Percentiles rank a stretch among this genome's conserved stretches.
These are phyloP conservation scores for Holotrichia oblita DNA, from an alignment of 1,140 invertebrate species.

Conservation along the genomic window DNA sequence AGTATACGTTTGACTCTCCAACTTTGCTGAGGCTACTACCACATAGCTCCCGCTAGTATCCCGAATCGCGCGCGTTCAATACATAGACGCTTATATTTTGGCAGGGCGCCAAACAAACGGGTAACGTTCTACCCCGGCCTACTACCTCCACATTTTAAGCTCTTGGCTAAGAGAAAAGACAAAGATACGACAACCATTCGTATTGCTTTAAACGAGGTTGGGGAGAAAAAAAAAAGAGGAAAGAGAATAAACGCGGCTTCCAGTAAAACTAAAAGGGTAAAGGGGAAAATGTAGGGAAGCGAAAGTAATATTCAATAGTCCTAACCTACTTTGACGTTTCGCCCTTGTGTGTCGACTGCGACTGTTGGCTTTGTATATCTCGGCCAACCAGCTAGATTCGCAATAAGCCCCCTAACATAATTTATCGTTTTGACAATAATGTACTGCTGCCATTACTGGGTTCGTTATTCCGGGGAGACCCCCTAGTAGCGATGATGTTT, in stretches of 20 bases:
- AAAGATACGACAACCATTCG: no score
- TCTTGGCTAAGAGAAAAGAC: no score
- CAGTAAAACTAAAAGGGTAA: neutral
- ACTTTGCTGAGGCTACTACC: neutral
- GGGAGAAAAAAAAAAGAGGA: neutral
- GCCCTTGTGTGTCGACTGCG: neutral
- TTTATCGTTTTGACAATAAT: neutral
- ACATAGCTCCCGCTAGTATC: neutral
- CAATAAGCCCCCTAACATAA: neutral
- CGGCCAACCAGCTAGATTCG: neutral
- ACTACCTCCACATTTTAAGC: no score
- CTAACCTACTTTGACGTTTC: no score
- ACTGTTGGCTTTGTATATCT: neutral
- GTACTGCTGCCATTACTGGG: neutral
- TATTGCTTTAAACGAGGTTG: no score
- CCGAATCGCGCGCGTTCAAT: neutral
- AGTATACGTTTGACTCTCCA: neutral
- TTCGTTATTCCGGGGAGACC: no score
- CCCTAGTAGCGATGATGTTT: neutral
- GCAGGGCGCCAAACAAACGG: constrained; percentile 4
- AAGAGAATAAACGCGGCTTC: neutral
- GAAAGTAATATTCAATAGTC: no score
- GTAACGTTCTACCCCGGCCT: neutral
- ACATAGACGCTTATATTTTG: neutral
- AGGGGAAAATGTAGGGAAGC: neutral